A percentile compares a stretch with the other conserved stretches of the same genome.
Evolutionary conservation across 2,113 vertebrate species (phyloP).

Genomic region (Bubo bubo): DNA sequence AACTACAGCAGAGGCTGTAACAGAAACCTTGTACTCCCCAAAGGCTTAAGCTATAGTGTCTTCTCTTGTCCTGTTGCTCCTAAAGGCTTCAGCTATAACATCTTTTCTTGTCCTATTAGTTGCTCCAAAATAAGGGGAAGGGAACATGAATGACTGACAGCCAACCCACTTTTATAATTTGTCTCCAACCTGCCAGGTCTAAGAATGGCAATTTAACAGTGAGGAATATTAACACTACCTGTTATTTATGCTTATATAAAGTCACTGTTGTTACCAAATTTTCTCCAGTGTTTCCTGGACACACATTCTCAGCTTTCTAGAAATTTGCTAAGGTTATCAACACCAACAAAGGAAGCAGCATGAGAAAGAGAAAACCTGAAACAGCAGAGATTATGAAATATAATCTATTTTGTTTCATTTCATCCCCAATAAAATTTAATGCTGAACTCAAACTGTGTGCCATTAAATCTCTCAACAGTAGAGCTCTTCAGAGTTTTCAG

Average conservation of each 20-base stretch:
- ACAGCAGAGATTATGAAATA: background rate
- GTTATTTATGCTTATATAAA: background rate
- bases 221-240: background rate
- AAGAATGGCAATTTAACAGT: background rate
- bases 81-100: background rate
- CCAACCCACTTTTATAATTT: background rate
- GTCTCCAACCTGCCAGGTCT: background rate
- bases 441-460: background rate
- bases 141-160: background rate
- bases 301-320: background rate
- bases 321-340: background rate
- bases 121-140: background rate
- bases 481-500: background rate
- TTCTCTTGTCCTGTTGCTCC: background rate
- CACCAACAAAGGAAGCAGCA: background rate
- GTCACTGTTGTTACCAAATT: background rate
- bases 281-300: background rate
- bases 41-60: background rate
- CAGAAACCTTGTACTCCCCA: background rate
- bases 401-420: background rate
- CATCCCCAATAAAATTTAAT: background rate
- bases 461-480: background rate
- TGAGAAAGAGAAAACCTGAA: background rate
- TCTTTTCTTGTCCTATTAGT: background rate
- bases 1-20: background rate